These are phyloP conservation scores for Acanthiza pusilla DNA, from an alignment of 2,797 vertebrate species.

Conservation along the genomic window DNA sequence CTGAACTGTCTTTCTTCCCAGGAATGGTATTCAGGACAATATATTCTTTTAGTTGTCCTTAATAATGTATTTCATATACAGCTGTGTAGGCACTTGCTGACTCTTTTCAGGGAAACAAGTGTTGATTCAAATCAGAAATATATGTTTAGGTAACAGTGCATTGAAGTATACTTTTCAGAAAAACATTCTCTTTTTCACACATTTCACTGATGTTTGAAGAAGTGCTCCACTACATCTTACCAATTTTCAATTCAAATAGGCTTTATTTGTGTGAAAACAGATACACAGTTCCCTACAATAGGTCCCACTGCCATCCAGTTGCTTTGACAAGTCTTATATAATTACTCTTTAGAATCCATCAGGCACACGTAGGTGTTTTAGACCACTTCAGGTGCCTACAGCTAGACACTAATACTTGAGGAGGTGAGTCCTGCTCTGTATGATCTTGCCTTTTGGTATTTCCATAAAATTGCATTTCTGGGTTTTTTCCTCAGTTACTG, in stretches of 20 bases:
- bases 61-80: background rate
- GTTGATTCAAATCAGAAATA: background rate
- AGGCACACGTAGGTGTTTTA: background rate
- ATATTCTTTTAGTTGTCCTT: background rate
- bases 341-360: background rate
- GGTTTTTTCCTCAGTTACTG: background rate
- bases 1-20: background rate
- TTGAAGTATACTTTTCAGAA: background rate
- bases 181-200: background rate
- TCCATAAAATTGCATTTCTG: background rate
- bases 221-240: background rate
- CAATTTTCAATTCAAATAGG: background rate
- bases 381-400: background rate
- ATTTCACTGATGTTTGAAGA: background rate
- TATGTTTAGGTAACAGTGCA: background rate
- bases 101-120: background rate
- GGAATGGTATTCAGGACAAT: background rate
- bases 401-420: background rate
- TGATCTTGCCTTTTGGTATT: background rate
- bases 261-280: background rate
- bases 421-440: background rate
- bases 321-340: background rate
- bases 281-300: background rate
- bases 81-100: rapidly evolving
- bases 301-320: rapidly evolving